Evolutionary conservation across 1,140 invertebrate genomes (phyloP), one percentile per base, ranked within the genome.

Genomic region (Vanessa tameamea): DNA sequence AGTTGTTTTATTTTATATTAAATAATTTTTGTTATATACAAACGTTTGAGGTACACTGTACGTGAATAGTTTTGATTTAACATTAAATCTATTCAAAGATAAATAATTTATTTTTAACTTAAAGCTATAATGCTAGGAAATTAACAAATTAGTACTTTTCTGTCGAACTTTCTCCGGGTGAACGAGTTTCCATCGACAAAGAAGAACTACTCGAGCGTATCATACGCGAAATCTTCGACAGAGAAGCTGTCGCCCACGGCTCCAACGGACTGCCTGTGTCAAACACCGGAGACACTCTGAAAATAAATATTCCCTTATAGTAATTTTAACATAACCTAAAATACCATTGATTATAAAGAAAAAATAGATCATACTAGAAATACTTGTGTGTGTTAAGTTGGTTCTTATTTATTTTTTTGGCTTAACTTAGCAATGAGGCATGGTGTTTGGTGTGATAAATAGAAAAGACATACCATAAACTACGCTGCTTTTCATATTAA

Each of bases 211-310:
- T 90, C 8, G 83, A 90, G 16, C 86, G 78, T 15, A 92, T 89
- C 43, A 91, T 80, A 11, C 84, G 83, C 0, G 88, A 90, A 8
- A 91, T 76, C 15, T 83, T 78, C 1, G 87, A 89, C 23, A 92
- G 73, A 7, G 86, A 81, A 3, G 89, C 90, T 7, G 89, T 91
- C 8, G 90, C 90, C 90, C 89, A 92, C 0, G 84, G 89, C 73
- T 90, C 84, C 59, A 92, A 68, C 1, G 89, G 90, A 73, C 88
- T 90, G 9, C 85, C 83, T 2, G 83, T 11, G 31, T 84, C 84
- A 11, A 78, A 81, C 8, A 85, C 82, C 57, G 89, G 90, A 12
- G 90, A 91, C 37, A 92, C 78, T 72, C 90, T 92, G 75, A 15
- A 81, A 82, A 26, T 16, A 53, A 20, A 20, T 5, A 9, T 53